A percentile compares a stretch with the other conserved stretches of the same genome.
Evolutionary conservation across 2,113 vertebrate species (phyloP).

Genomic region (Pagrus major): DNA sequence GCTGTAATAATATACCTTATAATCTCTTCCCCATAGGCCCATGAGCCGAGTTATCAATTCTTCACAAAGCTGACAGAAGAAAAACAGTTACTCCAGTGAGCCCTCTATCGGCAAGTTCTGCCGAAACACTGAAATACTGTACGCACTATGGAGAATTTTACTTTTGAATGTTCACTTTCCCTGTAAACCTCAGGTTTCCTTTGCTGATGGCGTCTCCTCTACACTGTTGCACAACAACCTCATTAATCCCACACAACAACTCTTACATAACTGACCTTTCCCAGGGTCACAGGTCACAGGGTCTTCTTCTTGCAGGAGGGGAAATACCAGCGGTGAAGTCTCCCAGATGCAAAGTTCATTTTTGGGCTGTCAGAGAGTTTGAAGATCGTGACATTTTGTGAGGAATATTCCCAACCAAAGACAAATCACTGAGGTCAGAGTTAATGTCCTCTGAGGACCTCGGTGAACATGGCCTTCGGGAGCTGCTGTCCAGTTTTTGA

Average conservation of each 20-base stretch:
- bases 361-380: constrained; percentile 34
- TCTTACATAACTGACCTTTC: constrained; percentile 61
- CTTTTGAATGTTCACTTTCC: not conserved
- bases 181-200: constrained; percentile 8
- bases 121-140: constrained; percentile 14
- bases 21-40: not conserved
- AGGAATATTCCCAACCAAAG: not conserved
- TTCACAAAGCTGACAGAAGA: constrained; percentile 7
- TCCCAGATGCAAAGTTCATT: constrained; percentile 42
- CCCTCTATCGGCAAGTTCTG: constrained; percentile 27
- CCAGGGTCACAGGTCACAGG: constrained; percentile 63
- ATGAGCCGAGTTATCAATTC: constrained; percentile 7
- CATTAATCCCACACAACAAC: constrained; percentile 30
- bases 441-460: constrained; percentile 9
- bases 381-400: not conserved
- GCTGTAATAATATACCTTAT: constrained; percentile 27
- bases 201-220: not conserved
- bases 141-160: not conserved
- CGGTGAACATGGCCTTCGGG: not conserved
- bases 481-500: not conserved
- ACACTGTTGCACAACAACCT: constrained; percentile 26
- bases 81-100: constrained; percentile 33
- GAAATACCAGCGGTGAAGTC: constrained; percentile 36
- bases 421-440: constrained; percentile 19
- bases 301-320: constrained; percentile 26